These are phyloP conservation scores for Notodonta ziczac DNA, from an alignment of 2,888 invertebrate species.

Conservation along the genomic window DNA sequence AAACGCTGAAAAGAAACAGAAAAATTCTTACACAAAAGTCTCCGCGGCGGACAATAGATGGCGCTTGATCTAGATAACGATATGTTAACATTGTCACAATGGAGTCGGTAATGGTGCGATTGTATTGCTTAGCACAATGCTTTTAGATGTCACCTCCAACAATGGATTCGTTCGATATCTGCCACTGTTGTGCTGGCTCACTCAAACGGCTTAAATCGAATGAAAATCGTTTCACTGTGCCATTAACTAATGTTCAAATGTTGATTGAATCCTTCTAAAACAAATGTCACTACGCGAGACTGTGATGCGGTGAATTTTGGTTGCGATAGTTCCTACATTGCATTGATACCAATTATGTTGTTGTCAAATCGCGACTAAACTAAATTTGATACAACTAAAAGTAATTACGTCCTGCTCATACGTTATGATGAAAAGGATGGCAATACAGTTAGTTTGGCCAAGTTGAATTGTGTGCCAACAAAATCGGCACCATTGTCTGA, in stretches of 20 bases:
- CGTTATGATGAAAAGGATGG: no score
- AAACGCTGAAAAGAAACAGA: conserved; percentile 58
- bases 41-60: conserved; percentile 79
- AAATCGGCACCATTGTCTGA: no score
- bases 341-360: no score
- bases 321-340: no score
- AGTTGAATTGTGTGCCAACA: no score
- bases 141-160: conserved; percentile 79
- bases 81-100: conserved; percentile 84
- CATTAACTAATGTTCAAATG: conserved; percentile 31
- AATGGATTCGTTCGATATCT: conserved; percentile 77
- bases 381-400: no score
- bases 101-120: conserved; percentile 81
- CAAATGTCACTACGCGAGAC: neutral
- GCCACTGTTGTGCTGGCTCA: conserved; percentile 72
- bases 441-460: no score
- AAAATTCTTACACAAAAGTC: conserved; percentile 69
- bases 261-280: conserved; percentile 11
- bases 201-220: conserved; percentile 62
- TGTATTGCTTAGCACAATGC: conserved; percentile 80
- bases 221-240: conserved; percentile 55
- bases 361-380: no score
- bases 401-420: no score
- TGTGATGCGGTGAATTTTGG: neutral
- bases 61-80: conserved; percentile 83